Percentiles rank a stretch among this genome's conserved stretches.
phyloP scores from a whole-genome alignment of 2,888 invertebrate species.

The Sylvicola cinctus region DNA sequence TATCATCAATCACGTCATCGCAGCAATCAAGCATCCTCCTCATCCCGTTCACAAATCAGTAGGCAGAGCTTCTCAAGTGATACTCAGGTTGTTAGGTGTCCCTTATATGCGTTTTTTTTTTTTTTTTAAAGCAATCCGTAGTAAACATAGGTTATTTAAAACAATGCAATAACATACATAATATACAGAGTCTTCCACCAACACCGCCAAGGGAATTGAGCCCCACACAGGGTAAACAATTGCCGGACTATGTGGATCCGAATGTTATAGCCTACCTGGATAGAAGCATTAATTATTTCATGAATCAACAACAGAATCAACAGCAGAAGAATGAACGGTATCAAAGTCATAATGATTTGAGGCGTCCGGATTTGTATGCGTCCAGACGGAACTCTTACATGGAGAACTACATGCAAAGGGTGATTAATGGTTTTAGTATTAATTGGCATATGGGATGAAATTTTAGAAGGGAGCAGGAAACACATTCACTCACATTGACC shows the following conservation, averaged over 20 bases:
- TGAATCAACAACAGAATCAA: conserved; percentile 4
- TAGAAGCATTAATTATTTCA: conserved; percentile 9
- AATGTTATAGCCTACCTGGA: too few species aligned
- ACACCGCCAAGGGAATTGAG: conserved; percentile 28
- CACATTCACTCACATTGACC: too few species aligned
- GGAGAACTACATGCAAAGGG: not conserved
- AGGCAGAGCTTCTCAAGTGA: conserved; percentile 44
- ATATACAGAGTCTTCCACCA: conserved; percentile 28
- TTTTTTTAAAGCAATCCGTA: too few species aligned
- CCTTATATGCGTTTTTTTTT: conserved; percentile 7
- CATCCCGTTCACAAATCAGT: conserved; percentile 32
- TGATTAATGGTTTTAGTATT: too few species aligned
- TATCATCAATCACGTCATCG: not conserved
- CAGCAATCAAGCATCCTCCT: conserved; percentile 4
- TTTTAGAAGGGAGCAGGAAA: too few species aligned
- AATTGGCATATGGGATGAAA: too few species aligned
- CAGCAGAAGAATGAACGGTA: conserved; percentile 13
- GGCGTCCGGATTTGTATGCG: not conserved
- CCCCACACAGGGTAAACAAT: conserved; percentile 21
- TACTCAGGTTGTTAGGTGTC: conserved; percentile 29
- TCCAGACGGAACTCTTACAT: not conserved
- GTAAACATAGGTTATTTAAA: too few species aligned
- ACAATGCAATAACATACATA: too few species aligned
- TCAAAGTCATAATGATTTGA: conserved; percentile 26
- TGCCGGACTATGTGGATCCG: too few species aligned